Conservation (phyloP, 2,888 invertebrate species). For the Cephus spinipes region DNA sequence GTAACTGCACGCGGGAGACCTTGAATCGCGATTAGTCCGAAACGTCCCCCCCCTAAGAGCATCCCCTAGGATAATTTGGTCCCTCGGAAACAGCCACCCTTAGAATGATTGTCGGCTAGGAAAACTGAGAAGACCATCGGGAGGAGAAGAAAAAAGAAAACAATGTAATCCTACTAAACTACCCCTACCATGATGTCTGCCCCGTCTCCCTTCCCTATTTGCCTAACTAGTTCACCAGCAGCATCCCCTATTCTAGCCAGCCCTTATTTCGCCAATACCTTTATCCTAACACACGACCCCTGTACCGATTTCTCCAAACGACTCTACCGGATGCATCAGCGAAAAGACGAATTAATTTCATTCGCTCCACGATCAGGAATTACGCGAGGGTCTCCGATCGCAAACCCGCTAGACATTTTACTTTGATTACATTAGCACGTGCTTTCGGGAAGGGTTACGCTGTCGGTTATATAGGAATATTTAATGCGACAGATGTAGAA, state of each 20-base stretch:
- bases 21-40: constrained; percentile 36
- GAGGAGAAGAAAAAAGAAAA: neutral
- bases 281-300: constrained; percentile 19
- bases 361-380: constrained; percentile 43
- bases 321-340: constrained; percentile 47
- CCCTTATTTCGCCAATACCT: constrained; percentile 17
- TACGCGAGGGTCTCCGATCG: constrained; percentile 11
- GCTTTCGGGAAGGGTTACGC: neutral
- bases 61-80: constrained; percentile 3
- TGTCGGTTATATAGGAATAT: neutral
- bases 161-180: constrained; percentile 39
- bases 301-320: constrained; percentile 40
- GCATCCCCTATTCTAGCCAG: constrained; percentile 41
- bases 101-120: neutral
- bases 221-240: constrained; percentile 60
- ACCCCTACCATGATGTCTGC: constrained; percentile 22
- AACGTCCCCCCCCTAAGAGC: constrained; percentile 11
- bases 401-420: constrained; percentile 27
- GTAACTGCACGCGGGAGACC: constrained; percentile 53
- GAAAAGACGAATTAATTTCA: constrained; percentile 57
- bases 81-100: neutral
- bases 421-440: constrained; percentile 37
- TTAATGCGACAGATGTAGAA: neutral
- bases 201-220: constrained; percentile 44
- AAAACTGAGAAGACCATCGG: neutral